Conservation (phyloP, 2,888 invertebrate species). For the Nasonia oneida region DNA sequence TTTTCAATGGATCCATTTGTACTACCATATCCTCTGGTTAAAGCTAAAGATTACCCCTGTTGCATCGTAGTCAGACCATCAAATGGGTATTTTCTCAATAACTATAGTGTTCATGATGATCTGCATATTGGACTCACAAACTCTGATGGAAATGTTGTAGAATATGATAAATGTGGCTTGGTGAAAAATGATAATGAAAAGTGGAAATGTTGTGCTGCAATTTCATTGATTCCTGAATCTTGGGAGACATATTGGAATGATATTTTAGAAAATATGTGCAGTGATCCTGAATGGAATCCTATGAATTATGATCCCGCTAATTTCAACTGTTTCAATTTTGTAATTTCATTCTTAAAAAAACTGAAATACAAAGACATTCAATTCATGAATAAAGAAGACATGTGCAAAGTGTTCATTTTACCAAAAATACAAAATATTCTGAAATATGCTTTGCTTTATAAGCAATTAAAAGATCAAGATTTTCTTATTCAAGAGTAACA, state of each 20-base stretch:
- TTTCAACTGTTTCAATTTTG: conserved; percentile 93
- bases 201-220: conserved; percentile 72
- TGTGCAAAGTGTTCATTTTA: conserved; percentile 91
- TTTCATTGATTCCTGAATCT: conserved; percentile 70
- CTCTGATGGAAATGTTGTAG: conserved; percentile 88
- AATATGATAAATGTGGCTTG: conserved; percentile 91
- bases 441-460: conserved; percentile 91
- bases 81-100: conserved; percentile 91
- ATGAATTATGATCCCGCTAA: conserved; percentile 87
- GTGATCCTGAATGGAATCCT: conserved; percentile 84
- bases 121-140: conserved; percentile 95
- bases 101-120: conserved; percentile 90
- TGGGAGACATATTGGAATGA: conserved; percentile 75
- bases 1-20: conserved; percentile 75
- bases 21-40: conserved; percentile 92
- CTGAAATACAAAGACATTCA: conserved; percentile 81
- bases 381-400: conserved; percentile 76
- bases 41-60: conserved; percentile 89
- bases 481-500: conserved; percentile 77
- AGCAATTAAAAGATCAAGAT: conserved; percentile 83
- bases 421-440: conserved; percentile 90
- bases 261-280: conserved; percentile 77
- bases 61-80: conserved; percentile 93
- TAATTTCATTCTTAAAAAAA: conserved; percentile 88
- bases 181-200: conserved; percentile 68